Conservation (phyloP, 1,140 invertebrate species). For the Temnothorax nylanderi region DNA sequence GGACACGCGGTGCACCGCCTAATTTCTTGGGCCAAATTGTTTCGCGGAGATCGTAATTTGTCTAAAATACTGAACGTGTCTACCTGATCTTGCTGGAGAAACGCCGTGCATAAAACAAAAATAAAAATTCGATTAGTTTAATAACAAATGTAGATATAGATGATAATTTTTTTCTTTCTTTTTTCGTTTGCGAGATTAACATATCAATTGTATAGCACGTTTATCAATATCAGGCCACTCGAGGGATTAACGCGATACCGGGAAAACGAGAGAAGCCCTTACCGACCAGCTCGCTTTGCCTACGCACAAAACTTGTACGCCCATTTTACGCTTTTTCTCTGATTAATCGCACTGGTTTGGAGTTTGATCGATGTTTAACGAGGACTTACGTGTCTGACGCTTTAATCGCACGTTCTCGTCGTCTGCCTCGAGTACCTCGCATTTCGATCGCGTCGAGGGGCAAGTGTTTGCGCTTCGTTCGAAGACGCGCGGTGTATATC, state of each 20-base stretch:
- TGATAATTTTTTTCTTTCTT: background rate
- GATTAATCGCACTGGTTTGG: conserved; percentile 70
- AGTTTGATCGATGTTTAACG: conserved; percentile 63
- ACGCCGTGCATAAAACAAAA: background rate
- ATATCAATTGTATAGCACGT: background rate
- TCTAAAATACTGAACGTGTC: background rate
- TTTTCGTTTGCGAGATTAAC: background rate
- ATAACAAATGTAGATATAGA: background rate
- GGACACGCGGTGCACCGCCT: background rate
- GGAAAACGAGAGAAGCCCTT: background rate
- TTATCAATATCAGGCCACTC: background rate
- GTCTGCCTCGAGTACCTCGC: background rate
- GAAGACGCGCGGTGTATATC: conserved; percentile 22
- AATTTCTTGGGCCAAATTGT: conserved; percentile 17
- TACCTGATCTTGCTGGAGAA: background rate
- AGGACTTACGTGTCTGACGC: conserved; percentile 40
- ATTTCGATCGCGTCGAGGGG: background rate
- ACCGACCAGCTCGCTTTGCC: conserved; percentile 69
- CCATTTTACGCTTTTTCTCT: conserved; percentile 65
- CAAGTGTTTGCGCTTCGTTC: conserved; percentile 27
- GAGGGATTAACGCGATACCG: background rate
- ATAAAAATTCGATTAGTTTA: background rate
- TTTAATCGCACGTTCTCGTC: conserved; percentile 46
- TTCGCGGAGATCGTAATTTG: background rate
- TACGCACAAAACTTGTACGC: conserved; percentile 70